Evolutionary conservation across 2,113 vertebrate genomes (phyloP).

Genomic region (Nerophis ophidion): DNA sequence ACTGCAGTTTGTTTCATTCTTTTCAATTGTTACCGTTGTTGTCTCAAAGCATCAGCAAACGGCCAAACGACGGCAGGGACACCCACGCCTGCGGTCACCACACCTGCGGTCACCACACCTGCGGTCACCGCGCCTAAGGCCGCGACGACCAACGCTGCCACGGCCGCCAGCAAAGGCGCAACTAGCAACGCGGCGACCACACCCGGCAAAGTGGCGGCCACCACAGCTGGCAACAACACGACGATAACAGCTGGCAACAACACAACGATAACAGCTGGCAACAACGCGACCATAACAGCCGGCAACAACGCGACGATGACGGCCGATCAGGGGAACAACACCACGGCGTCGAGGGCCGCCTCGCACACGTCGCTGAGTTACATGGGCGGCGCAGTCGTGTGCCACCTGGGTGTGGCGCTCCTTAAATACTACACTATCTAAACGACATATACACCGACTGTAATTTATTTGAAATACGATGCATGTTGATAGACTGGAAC

Average conservation of each 20-base stretch:
- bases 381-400: conserved; percentile 11
- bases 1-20: neutral
- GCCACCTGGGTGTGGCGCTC: conserved; percentile 17
- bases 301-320: neutral
- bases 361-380: neutral
- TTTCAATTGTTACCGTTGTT: neutral
- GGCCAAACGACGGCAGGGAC: neutral
- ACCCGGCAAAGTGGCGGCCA: accelerated
- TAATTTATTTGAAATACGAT: conserved; percentile 2
- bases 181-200: neutral
- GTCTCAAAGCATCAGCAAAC: conserved; percentile 18
- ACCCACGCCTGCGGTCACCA: too few relatives aligned
- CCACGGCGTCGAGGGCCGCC: neutral
- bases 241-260: too few relatives aligned
- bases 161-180: accelerated
- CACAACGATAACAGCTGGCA: neutral
- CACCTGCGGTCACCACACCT: too few relatives aligned
- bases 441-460: neutral
- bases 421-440: conserved; percentile 8
- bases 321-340: too few relatives aligned
- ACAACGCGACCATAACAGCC: accelerated
- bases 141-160: accelerated
- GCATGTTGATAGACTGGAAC: conserved; percentile 14
- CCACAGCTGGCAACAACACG: accelerated
- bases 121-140: too few relatives aligned